Conservation (phyloP, 2,797 vertebrate genomes). For the Dipus sagitta region DNA sequence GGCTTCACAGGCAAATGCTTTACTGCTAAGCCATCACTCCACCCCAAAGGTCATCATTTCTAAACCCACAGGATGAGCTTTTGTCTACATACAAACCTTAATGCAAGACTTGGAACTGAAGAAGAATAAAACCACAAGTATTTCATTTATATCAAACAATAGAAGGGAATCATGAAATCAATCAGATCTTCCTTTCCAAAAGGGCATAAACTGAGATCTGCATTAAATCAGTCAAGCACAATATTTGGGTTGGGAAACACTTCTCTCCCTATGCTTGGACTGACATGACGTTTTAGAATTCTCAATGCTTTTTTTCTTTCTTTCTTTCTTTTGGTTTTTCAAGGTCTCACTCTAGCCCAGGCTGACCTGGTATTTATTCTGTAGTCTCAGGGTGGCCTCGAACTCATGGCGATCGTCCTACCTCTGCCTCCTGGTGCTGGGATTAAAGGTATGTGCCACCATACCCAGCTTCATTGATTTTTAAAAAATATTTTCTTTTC, state of each 20-base stretch:
- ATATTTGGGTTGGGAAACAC: not conserved
- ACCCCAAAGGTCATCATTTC: conserved; percentile 16
- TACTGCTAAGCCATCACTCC: no score
- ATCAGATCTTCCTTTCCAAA: not conserved
- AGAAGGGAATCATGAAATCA: conserved; percentile 9
- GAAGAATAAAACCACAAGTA: not conserved
- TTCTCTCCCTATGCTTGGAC: not conserved
- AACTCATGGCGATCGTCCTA: no score
- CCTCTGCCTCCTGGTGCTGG: no score
- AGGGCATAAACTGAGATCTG: conserved; percentile 1
- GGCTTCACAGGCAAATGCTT: no score
- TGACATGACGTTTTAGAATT: no score
- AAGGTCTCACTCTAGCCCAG: no score
- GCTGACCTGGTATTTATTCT: not conserved
- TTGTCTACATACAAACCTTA: conserved; percentile 13
- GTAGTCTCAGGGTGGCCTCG: no score
- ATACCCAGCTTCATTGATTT: no score
- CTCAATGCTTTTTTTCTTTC: no score
- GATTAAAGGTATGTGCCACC: no score
- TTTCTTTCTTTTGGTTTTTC: no score
- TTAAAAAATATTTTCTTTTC: no score
- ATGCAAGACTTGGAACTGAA: not conserved
- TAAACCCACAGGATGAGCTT: conserved; percentile 40
- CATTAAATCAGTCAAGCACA: not conserved
- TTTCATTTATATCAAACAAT: conserved; percentile 27